Evolutionary conservation across 2,888 invertebrate genomes (phyloP).

Genomic region (Diarsia rubi): DNA sequence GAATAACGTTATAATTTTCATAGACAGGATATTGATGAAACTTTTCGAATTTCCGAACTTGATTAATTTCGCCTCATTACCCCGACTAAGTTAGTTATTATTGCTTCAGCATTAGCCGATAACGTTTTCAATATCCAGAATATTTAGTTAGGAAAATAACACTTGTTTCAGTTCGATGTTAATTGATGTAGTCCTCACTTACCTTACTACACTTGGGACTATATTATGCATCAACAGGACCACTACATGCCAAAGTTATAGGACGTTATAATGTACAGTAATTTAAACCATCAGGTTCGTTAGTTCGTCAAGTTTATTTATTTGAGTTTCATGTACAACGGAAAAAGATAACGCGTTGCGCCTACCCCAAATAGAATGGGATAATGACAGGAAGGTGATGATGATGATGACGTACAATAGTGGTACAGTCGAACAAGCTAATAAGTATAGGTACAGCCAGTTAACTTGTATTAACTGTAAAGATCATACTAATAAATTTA

Average conservation of each 20-base stretch:
- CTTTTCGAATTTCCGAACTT: slow-evolving; percentile 25
- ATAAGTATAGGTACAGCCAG: too few species aligned
- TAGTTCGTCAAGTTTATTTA: background rate
- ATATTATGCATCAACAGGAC: background rate
- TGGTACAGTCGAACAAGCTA: too few species aligned
- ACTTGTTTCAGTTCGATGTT: background rate
- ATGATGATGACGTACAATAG: too few species aligned
- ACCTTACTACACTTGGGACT: too few species aligned
- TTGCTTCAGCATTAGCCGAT: slow-evolving; percentile 16
- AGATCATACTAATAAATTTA: too few species aligned
- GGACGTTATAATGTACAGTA: background rate
- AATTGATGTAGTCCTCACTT: too few species aligned
- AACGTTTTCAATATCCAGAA: slow-evolving; percentile 1
- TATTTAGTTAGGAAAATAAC: slow-evolving; percentile 1
- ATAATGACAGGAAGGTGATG: too few species aligned
- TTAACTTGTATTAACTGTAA: too few species aligned
- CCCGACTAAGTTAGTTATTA: slow-evolving; percentile 2
- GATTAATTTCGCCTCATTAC: slow-evolving; percentile 41
- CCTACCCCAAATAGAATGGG: too few species aligned
- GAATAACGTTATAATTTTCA: slow-evolving; percentile 27
- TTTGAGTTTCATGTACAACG: background rate
- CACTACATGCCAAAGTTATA: background rate
- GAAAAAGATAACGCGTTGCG: too few species aligned
- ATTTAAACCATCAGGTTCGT: background rate
- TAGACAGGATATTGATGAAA: slow-evolving; percentile 49